phyloP scores from a whole-genome alignment of 2,113 vertebrate genomes.

The Sisor rabdophorus region DNA sequence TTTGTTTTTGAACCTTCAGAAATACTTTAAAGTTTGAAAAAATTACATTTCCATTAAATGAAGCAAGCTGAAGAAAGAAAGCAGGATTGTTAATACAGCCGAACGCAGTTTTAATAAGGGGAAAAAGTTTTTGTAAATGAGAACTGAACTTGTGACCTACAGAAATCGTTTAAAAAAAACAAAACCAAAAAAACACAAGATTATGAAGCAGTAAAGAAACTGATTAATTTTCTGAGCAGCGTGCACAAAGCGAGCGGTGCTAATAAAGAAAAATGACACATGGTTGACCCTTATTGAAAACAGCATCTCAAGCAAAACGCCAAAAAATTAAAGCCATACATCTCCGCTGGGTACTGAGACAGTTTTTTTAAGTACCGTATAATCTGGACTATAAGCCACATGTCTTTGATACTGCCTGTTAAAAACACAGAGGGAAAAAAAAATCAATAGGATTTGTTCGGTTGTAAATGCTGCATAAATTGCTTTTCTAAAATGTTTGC shows the following conservation, averaged over 20 bases:
- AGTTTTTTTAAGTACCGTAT: constrained; percentile 11
- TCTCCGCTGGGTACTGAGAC: constrained; percentile 29
- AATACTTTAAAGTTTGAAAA: too few relatives aligned
- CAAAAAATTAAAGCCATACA: constrained; percentile 46
- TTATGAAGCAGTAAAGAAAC: constrained; percentile 29
- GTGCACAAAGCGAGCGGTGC: constrained; percentile 2
- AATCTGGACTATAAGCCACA: constrained; percentile 12
- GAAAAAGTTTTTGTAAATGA: not conserved
- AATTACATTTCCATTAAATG: not conserved
- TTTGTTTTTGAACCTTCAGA: too few relatives aligned
- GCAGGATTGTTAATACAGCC: not conserved
- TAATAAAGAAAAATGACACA: constrained; percentile 51
- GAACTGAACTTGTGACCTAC: not conserved
- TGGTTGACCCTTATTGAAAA: constrained; percentile 47
- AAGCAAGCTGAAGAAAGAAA: not conserved
- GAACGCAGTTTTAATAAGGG: not conserved
- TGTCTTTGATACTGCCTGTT: not conserved
- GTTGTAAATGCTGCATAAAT: not conserved
- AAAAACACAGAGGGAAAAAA: not conserved
- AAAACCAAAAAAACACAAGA: not conserved
- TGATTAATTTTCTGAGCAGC: constrained; percentile 24
- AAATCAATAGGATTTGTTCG: not conserved
- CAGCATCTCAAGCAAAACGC: constrained; percentile 38
- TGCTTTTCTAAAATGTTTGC: not conserved
- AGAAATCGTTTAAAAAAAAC: not conserved